phyloP scores from a whole-genome alignment of 2,113 vertebrate genomes.

The Corythornis cristatus region DNA sequence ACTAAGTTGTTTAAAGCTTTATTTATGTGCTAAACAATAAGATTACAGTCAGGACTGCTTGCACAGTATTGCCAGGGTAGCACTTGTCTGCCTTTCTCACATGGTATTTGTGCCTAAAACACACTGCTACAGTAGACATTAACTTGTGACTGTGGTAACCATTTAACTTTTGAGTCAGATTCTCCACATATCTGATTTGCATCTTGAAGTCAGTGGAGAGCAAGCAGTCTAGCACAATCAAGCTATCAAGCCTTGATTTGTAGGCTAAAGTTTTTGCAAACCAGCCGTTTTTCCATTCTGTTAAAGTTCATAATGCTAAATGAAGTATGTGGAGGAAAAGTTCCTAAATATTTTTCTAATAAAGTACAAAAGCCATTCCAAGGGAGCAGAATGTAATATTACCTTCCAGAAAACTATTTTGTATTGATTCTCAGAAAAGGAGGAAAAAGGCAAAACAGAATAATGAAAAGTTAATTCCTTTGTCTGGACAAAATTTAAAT shows the following conservation, averaged over 20 bases:
- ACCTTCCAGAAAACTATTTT: neutral
- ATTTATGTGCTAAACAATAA: neutral
- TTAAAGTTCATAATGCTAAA: neutral
- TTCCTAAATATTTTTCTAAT: neutral
- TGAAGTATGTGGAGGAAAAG: neutral
- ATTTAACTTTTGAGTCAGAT: neutral
- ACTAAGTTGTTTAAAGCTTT: neutral
- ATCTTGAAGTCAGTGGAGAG: neutral
- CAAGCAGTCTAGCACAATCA: neutral
- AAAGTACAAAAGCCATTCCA: neutral
- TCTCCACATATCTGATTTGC: neutral
- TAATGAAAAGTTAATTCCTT: neutral
- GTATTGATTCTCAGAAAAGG: neutral
- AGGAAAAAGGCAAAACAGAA: neutral
- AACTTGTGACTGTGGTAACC: neutral
- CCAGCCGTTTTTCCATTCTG: neutral
- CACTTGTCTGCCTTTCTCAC: neutral
- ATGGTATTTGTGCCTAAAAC: neutral
- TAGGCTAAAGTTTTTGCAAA: neutral
- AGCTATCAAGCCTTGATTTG: neutral
- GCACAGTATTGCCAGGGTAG: neutral
- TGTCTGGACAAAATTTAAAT: neutral
- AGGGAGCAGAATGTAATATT: neutral
- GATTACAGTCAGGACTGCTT: neutral
- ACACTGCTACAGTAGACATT: neutral